These are phyloP conservation scores for Lipophrys pholis DNA, from an alignment of 2,113 vertebrate genomes.

Conservation along the genomic window DNA sequence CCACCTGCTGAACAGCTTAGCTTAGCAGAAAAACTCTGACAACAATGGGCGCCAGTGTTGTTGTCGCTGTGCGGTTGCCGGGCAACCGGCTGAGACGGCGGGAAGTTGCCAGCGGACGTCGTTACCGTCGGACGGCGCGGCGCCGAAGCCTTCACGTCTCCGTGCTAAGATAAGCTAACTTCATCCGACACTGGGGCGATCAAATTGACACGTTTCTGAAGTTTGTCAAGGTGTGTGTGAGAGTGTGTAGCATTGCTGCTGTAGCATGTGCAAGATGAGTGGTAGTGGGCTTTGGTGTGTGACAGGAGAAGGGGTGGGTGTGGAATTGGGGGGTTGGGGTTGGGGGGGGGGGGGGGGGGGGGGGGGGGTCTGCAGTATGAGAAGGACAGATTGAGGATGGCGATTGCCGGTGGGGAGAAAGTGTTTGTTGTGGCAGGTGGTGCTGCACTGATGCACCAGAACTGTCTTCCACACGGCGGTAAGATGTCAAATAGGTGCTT, in stretches of 20 bases:
- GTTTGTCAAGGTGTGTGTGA: neutral
- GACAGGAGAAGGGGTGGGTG: slow-evolving; percentile 1
- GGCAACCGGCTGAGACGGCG: neutral
- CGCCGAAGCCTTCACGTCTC: neutral
- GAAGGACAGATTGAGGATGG: slow-evolving; percentile 53
- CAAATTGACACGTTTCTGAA: neutral
- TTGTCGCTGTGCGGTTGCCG: slow-evolving; percentile 1
- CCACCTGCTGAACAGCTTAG: slow-evolving; percentile 3
- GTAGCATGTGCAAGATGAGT: slow-evolving; percentile 11
- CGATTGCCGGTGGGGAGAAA: slow-evolving; percentile 50
- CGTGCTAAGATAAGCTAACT: neutral
- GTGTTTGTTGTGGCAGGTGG: slow-evolving; percentile 50
- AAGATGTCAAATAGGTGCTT: slow-evolving; percentile 57
- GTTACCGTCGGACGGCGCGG: neutral
- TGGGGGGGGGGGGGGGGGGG: neutral
- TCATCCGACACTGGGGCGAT: neutral
- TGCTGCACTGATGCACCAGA: slow-evolving; percentile 54
- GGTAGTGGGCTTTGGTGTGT: slow-evolving; percentile 11
- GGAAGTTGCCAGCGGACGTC: neutral
- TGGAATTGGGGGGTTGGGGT: neutral
- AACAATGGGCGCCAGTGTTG: slow-evolving; percentile 2
- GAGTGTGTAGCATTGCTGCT: neutral
- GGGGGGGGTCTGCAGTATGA: slow-evolving; percentile 17
- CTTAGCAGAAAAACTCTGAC: neutral
- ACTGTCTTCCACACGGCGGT: slow-evolving; percentile 46